Evolutionary conservation across 1,140 invertebrate species (phyloP).

Genomic region (Drosophila murphyi): DNA sequence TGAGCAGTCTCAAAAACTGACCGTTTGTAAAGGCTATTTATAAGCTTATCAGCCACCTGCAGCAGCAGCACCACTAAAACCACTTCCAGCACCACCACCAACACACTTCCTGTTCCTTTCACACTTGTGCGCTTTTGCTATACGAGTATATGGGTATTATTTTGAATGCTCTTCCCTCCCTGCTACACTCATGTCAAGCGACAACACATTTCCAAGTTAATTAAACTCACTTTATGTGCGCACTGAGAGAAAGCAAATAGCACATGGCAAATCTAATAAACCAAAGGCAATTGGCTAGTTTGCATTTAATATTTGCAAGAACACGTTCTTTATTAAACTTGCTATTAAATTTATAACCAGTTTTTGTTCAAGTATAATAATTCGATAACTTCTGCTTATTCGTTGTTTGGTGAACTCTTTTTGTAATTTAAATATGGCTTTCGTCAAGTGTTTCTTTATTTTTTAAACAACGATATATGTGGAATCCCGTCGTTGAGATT

Average conservation of each 20-base stretch:
- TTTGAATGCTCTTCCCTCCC: conserved; percentile 31
- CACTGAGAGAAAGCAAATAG: conserved; percentile 22
- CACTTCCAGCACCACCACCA: conserved; percentile 21
- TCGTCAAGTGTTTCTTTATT: too few species aligned
- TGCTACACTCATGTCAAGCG: neutral
- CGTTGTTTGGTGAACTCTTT: too few species aligned
- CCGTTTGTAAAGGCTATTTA: neutral
- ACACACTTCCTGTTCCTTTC: conserved; percentile 50
- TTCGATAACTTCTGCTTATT: too few species aligned
- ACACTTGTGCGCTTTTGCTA: conserved; percentile 54
- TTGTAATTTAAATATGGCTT: too few species aligned
- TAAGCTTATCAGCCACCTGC: conserved; percentile 18
- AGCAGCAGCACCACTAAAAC: conserved; percentile 12
- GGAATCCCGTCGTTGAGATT: too few species aligned
- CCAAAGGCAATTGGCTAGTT: too few species aligned
- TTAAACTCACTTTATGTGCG: conserved; percentile 12
- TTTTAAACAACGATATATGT: too few species aligned
- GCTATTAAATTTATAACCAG: too few species aligned
- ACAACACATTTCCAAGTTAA: conserved; percentile 10
- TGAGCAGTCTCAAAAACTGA: neutral
- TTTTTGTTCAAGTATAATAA: too few species aligned
- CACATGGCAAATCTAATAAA: too few species aligned
- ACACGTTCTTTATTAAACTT: too few species aligned
- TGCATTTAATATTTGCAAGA: too few species aligned
- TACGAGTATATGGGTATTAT: conserved; percentile 41